These are phyloP conservation scores for Seriola dumerili DNA, from an alignment of 2,113 vertebrate genomes.

Conservation along the genomic window DNA sequence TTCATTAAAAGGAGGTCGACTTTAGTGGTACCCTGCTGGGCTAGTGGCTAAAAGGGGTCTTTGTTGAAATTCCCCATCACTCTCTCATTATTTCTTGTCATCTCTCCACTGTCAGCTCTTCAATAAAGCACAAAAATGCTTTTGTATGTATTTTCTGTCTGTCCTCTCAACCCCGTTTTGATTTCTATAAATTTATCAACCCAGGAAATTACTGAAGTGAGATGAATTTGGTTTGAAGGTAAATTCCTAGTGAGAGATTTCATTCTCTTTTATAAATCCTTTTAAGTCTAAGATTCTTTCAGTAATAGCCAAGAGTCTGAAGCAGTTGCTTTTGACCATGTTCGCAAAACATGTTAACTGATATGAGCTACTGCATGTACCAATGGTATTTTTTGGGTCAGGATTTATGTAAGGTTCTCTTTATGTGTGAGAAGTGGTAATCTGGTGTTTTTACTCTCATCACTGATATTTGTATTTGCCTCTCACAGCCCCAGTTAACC, in stretches of 20 bases:
- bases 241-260: neutral
- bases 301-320: neutral
- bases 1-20: neutral
- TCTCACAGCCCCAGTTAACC: neutral
- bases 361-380: too few relatives aligned
- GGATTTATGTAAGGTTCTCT: neutral
- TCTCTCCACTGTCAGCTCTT: neutral
- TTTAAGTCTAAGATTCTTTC: neutral
- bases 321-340: neutral
- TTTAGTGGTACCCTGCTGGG: neutral
- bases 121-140: neutral
- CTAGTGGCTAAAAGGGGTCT: neutral
- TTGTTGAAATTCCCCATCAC: neutral
- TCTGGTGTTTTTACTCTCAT: neutral
- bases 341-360: neutral
- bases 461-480: conserved; percentile 10
- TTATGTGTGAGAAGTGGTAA: neutral
- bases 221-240: neutral
- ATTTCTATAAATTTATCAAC: neutral
- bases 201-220: neutral
- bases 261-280: neutral
- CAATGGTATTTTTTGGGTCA: neutral
- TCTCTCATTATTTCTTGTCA: neutral
- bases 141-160: neutral
- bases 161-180: neutral